Evolutionary conservation across 1,140 invertebrate species (phyloP).

Genomic region (Luehdorfia chinensis): DNA sequence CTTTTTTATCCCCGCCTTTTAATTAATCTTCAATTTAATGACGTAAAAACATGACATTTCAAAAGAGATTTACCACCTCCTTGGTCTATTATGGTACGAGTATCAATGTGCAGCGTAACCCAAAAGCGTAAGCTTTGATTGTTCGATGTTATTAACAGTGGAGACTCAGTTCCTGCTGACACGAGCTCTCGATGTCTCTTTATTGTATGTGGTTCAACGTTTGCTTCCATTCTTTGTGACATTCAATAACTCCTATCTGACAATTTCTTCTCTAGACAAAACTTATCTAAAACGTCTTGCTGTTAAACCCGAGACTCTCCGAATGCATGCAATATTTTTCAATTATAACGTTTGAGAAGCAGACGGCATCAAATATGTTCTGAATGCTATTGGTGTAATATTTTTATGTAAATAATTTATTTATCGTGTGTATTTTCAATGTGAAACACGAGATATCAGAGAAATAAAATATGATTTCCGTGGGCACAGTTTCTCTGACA

Average conservation of each 20-base stretch:
- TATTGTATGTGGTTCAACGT: slow-evolving; percentile 54
- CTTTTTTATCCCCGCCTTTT: too few relatives aligned
- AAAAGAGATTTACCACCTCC: neutral
- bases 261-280: slow-evolving; percentile 6
- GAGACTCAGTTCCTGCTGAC: slow-evolving; percentile 54
- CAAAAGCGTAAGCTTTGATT: slow-evolving; percentile 66
- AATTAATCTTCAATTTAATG: too few relatives aligned
- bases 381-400: slow-evolving; percentile 49
- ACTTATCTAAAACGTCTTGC: slow-evolving; percentile 13
- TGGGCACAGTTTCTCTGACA: slow-evolving; percentile 27
- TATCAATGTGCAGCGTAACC: slow-evolving; percentile 53
- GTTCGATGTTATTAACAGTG: slow-evolving; percentile 65
- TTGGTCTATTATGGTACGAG: slow-evolving; percentile 1
- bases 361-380: slow-evolving; percentile 28
- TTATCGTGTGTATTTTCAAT: slow-evolving; percentile 8
- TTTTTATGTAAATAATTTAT: slow-evolving; percentile 24
- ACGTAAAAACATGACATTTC: too few relatives aligned
- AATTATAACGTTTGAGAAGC: slow-evolving; percentile 35
- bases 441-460: slow-evolving; percentile 25
- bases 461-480: slow-evolving; percentile 23
- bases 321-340: slow-evolving; percentile 12
- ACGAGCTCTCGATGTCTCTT: slow-evolving; percentile 69
- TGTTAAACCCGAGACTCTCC: slow-evolving; percentile 6
- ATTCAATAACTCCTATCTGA: too few relatives aligned
- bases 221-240: slow-evolving; percentile 54